Evolutionary conservation across 2,888 invertebrate genomes (phyloP), one percentile per base, ranked within the genome.

Genomic region (Dorcus parallelipipedus): DNA sequence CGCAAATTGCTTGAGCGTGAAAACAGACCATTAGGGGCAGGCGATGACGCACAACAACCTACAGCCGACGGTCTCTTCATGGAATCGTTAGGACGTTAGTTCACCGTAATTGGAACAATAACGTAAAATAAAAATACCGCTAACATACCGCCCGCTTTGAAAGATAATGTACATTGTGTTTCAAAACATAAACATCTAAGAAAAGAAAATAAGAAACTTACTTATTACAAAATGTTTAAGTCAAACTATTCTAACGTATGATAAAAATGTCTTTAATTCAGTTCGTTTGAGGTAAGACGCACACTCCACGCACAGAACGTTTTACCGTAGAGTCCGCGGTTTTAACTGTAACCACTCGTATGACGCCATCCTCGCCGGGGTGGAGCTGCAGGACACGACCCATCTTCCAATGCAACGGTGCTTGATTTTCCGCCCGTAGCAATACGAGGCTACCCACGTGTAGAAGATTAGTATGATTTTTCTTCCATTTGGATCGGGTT

Each of bases 401-500:
- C 33, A 51, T 14, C 9, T 17, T 49, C 54, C 54, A 54, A 8
- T 20, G 10, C 9, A 38, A 9, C 9, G 54, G 38, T 20, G 54
- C 49, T 20, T n/a, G 10, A 52, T 52, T 52, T 10, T 52, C 45
- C 10, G 41, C 43, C 10, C 26, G 41, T 8, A 52, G 20, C 7
- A 54, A 26, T 14, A 14, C 14, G 14, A 14, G 14, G 14, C 14
- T 14, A 14, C 14, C 14, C 2, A 49, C 33, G 26, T 26, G 26
- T 9, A 49, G 17, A n/a, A 33, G 10, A 10, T 17, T 38, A 7
- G 9, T 10, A 23, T 17, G 42, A 33, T 26, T 20, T 17, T 39
- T 49, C 10, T 58, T 59, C 65, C 65, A 67, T 42, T 63, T 63
- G 1, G 10, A 6, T 3, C 60, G 47, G 7, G 52, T 52, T 38